Base-by-base conservation (phyloP, 1,140 invertebrate genomes). In the Littorina saxatilis region DNA sequence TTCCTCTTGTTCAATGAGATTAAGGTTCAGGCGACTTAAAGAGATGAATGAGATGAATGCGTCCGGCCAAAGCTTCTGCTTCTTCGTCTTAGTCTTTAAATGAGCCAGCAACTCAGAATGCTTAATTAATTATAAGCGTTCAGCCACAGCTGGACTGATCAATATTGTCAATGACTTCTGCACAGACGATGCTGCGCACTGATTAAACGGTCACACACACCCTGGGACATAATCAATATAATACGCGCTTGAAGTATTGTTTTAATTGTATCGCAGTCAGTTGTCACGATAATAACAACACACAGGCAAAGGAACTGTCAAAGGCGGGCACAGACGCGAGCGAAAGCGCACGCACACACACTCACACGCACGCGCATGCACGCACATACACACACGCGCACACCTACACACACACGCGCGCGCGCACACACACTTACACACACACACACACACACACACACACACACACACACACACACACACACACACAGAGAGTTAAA, bases 151-250 rank as follows among this genome's bases (percentile, higher is more conserved):
- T 32, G 35, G 27, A 68, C 63, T 35, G 27, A 68, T 32, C 4
- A 20, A 68, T n/a, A 58, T 23, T 13, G 4, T 4, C 55, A 58
- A 5, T 23, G 9, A 58, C n/a, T 23, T 7, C 9, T 23, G n/a
- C 13, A 68, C 13, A 68, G 27, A 68, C 32, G 35, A 20, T 7
- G 7, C 9, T 32, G 35, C 63, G n/a, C 63, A 68, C 27, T 4
- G 3, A 32, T 13, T 39, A 35, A 35, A 68, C 63, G 35, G 27
- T 35, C 63, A 68, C 63, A 68, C 63, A 68, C 63, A 68, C 58
- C 9, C 58, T 13, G 11, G n/a, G 11, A 63, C 58, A 63, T n/a
- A 27, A 9, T n/a, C 11, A 50, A 50, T 50, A 50, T 20, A 9
- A 50, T 11, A 50, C 47, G 47, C 9, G 47, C 9, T 50, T 50